Evolutionary conservation across 2,888 invertebrate species (phyloP).

Genomic region (Periphyllus acericola): DNA sequence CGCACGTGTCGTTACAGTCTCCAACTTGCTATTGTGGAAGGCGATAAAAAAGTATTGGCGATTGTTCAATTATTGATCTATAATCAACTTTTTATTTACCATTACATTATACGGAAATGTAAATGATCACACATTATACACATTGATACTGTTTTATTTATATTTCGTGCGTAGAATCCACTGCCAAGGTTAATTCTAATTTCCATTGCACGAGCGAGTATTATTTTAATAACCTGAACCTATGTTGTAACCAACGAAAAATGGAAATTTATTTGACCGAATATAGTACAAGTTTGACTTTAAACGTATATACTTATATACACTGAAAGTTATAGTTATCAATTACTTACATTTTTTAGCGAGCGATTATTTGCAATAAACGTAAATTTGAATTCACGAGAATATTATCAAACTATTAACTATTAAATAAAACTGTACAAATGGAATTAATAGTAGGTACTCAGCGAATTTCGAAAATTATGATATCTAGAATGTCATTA

Average conservation of each 20-base stretch:
- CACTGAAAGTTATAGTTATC: too few relatives aligned
- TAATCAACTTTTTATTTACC: neutral
- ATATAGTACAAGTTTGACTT: too few relatives aligned
- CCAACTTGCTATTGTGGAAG: conserved; percentile 24
- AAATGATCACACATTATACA: neutral
- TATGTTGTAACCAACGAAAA: neutral
- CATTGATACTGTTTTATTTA: too few relatives aligned
- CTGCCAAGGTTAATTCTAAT: neutral
- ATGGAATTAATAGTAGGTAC: too few relatives aligned
- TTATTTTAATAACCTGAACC: neutral
- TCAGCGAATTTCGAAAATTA: too few relatives aligned
- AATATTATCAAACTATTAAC: too few relatives aligned
- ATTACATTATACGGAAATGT: neutral
- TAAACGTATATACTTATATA: too few relatives aligned
- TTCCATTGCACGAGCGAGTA: neutral
- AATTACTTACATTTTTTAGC: too few relatives aligned
- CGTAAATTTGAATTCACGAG: too few relatives aligned
- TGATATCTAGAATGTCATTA: too few relatives aligned
- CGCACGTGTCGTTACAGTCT: conserved; percentile 8
- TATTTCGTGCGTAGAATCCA: neutral
- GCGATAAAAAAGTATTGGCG: conserved; percentile 38
- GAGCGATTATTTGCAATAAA: too few relatives aligned
- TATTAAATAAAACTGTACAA: too few relatives aligned
- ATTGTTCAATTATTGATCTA: neutral
- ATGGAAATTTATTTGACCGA: neutral